Conservation (phyloP, 2,888 invertebrate genomes). For the Cephus sareptanus region DNA sequence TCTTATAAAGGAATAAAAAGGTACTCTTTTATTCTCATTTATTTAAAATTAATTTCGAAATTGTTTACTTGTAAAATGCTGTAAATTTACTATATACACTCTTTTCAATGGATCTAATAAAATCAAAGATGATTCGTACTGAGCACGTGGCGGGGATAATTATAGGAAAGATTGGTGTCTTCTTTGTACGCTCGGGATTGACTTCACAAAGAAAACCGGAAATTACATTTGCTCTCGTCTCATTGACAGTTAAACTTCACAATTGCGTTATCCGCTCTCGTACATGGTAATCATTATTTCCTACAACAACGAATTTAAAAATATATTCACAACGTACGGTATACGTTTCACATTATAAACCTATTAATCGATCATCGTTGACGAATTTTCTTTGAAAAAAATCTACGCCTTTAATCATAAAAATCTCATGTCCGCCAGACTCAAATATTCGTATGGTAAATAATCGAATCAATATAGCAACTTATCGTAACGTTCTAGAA, state of each 20-base stretch:
- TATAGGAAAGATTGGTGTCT: constrained; percentile 36
- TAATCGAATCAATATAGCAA: neutral
- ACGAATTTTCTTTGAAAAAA: too few species aligned
- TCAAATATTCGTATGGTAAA: neutral
- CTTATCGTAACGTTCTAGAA: neutral
- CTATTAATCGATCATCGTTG: neutral
- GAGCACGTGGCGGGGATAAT: constrained; percentile 35
- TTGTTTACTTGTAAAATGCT: neutral
- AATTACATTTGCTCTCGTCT: constrained; percentile 41
- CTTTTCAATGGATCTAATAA: constrained; percentile 4
- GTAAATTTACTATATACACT: neutral
- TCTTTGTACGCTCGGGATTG: constrained; percentile 38
- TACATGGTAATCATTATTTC: constrained; percentile 28
- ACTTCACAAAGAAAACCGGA: constrained; percentile 43
- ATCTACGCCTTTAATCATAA: neutral
- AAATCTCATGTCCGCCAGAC: neutral
- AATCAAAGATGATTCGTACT: constrained; percentile 22
- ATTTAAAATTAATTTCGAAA: neutral
- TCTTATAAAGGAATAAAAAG: neutral
- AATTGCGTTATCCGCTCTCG: constrained; percentile 27
- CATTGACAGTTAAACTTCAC: constrained; percentile 25
- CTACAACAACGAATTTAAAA: constrained; percentile 6
- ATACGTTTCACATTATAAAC: neutral
- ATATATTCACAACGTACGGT: neutral
- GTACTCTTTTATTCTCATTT: neutral